Conservation (phyloP, 2,888 invertebrate genomes). For the Loripinus fragilis region DNA sequence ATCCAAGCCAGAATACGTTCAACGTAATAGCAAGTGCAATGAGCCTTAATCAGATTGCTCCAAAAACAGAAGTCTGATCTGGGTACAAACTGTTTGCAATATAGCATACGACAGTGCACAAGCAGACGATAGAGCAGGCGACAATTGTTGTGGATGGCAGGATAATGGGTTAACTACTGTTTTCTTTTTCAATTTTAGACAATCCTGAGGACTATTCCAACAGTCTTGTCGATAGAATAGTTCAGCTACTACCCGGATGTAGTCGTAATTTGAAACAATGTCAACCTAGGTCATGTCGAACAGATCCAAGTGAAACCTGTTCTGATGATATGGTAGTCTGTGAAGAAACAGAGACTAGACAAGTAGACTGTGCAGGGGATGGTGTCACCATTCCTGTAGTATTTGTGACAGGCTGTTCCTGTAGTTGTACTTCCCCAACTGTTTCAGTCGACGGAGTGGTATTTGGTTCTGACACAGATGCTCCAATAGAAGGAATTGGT, state of each 20-base stretch:
- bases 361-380: too few species aligned
- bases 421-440: not conserved
- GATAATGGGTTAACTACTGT: too few species aligned
- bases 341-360: not conserved
- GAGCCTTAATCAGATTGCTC: too few species aligned
- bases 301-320: not conserved
- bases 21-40: too few species aligned
- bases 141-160: too few species aligned
- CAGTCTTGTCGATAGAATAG: too few species aligned
- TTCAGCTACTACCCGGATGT: not conserved
- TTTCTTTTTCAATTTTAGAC: not conserved
- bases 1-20: too few species aligned
- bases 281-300: not conserved
- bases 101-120: too few species aligned
- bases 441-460: not conserved
- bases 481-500: not conserved
- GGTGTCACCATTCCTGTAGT: not conserved
- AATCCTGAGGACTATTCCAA: not conserved
- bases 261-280: not conserved
- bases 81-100: too few species aligned
- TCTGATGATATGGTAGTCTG: not conserved
- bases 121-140: too few species aligned
- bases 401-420: not conserved
- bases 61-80: too few species aligned
- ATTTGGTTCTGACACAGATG: not conserved